phyloP scores from a whole-genome alignment of 2,113 vertebrate genomes.

The Oreotrochilus melanogaster region DNA sequence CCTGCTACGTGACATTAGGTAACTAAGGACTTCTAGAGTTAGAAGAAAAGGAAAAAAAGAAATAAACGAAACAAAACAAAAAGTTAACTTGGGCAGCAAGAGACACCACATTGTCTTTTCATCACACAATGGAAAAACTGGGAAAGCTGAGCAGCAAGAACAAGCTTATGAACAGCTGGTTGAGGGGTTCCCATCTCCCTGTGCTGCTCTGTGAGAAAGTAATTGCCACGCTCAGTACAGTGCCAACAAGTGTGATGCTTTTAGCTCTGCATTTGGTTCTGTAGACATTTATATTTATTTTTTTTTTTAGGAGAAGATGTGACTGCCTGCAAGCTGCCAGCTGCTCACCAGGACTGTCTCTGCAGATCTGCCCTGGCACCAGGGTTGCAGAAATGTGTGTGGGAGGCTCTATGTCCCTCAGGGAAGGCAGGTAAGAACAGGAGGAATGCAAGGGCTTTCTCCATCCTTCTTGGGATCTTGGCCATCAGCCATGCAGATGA shows the following conservation, averaged over 20 bases:
- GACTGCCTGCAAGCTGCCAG: background rate
- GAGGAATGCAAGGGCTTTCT: background rate
- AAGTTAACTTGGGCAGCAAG: background rate
- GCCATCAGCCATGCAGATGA: background rate
- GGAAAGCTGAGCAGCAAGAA: constrained; percentile 7
- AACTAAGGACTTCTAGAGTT: constrained; percentile 9
- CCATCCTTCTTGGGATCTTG: background rate
- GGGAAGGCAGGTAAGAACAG: background rate
- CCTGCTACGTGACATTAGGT: constrained; percentile 18
- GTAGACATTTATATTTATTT: background rate
- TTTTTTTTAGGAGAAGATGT: background rate
- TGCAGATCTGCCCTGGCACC: background rate
- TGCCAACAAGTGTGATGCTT: background rate
- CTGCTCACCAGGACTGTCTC: background rate
- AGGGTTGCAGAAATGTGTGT: accelerated
- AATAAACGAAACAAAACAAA: background rate
- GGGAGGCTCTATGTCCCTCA: background rate
- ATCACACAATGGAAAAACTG: background rate
- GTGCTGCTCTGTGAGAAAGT: background rate
- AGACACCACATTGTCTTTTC: constrained; percentile 9
- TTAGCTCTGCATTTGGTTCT: background rate
- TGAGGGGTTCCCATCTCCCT: background rate
- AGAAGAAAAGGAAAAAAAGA: background rate
- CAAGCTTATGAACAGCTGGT: background rate
- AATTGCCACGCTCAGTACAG: background rate